Evolutionary conservation across 2,113 vertebrate genomes (phyloP), one percentile per base, ranked within the genome.

Genomic region (Lophius piscatorius): DNA sequence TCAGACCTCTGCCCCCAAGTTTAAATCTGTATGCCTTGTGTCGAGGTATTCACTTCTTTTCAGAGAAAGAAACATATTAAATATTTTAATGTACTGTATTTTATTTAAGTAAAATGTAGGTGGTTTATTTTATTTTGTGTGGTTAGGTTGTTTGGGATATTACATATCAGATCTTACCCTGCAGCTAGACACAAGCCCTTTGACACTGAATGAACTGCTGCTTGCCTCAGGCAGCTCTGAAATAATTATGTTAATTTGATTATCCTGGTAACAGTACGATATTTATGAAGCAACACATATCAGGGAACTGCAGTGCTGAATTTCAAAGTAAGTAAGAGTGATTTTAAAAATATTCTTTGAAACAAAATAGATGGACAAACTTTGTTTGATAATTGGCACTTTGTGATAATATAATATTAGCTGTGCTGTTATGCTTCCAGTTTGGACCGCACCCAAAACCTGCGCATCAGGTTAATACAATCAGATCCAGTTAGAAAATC

Each of bases 401-500:
- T 51, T 35, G 57, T 67, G 65, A 71, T 45, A 6, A n/a, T 66
- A 74, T 76, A 31, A 46, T 71, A 69, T 51, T 52, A 74, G 70
- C 41, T 4, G n/a, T 26, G 18, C 41, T 44, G 67, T 65, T 68
- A 64, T 54, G 28, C 65, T 72, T 48, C 36, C 50, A 28, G 66
- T 26, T 46, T 51, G 14, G 71, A 59, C 45, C 76, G 71, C 72
- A 46, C 68, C 76, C 82, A 66, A 70, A 84, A 84, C 74, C 81
- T 68, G 66, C 74, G 71, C 70, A 39, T 71, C 56, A 57, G 24
- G 42, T 47, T 81, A 88, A 87, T 83, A 45, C 63, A 85, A 80
- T 87, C 71, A 65, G 39, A 67, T 70, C 35, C 58, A 73, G 68
- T 63, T 74, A 74, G 63, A 71, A 74, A 85, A 87, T 88, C 74